Conservation (phyloP, 1,140 invertebrate genomes). For the Tenebrio molitor region DNA sequence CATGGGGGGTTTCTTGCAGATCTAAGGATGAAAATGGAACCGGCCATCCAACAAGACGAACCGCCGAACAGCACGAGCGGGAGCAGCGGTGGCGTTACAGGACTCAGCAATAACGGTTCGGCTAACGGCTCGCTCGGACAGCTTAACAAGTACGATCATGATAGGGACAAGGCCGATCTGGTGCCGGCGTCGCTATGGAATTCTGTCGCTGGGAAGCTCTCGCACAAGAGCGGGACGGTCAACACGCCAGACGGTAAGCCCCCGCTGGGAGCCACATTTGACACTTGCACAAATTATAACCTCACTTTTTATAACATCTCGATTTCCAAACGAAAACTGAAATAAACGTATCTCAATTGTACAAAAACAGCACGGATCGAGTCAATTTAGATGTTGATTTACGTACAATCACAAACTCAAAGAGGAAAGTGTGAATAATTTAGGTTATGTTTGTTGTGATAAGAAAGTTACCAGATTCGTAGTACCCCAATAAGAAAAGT, state of each 20-base stretch:
- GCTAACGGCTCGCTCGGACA: constrained; percentile 64
- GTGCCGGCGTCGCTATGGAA: constrained; percentile 71
- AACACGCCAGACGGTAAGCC: constrained; percentile 75
- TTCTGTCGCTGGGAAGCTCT: constrained; percentile 67
- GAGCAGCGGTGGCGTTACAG: constrained; percentile 64
- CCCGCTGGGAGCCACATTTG: no score
- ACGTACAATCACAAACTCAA: no score
- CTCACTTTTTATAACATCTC: no score
- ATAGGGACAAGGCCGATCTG: constrained; percentile 67
- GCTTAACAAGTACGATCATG: constrained; percentile 62
- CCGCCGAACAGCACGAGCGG: constrained; percentile 68
- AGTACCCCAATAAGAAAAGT: no score
- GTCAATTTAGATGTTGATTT: no score
- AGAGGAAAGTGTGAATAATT: no score
- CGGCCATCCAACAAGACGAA: constrained; percentile 68
- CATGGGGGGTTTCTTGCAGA: constrained; percentile 64
- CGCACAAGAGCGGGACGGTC: constrained; percentile 72
- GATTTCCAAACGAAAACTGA: no score
- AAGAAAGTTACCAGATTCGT: no score
- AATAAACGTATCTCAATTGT: no score
- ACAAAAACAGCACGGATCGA: no score
- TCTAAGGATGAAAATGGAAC: constrained; percentile 76
- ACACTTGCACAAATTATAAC: no score
- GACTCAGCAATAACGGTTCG: constrained; percentile 55
- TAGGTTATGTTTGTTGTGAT: no score